phyloP scores from a whole-genome alignment of 1,140 invertebrate genomes.

The Philaenus spumarius region DNA sequence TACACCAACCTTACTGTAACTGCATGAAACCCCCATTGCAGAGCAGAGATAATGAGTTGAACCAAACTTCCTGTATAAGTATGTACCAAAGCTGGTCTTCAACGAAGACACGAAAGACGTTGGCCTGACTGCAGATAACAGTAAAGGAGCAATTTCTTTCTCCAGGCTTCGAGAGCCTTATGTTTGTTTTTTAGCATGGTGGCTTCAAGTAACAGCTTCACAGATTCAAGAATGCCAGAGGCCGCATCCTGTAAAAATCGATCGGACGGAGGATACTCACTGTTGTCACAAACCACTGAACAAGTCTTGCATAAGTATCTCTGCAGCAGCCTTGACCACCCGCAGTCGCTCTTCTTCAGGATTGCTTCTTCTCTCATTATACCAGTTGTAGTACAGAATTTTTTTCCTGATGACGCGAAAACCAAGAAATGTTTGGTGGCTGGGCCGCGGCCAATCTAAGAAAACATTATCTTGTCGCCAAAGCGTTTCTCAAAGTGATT shows the following conservation, averaged over 20 bases:
- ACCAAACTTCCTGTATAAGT: too few species aligned
- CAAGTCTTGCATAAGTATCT: neutral
- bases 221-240: conserved; percentile 15
- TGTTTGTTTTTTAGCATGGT: conserved; percentile 18
- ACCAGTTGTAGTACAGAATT: neutral
- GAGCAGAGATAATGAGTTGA: too few species aligned
- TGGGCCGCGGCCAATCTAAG: neutral
- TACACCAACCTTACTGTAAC: too few species aligned
- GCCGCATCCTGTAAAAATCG: conserved; percentile 14
- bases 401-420: neutral
- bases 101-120: too few species aligned
- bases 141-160: conserved; percentile 22
- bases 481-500: conserved; percentile 18
- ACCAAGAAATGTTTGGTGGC: conserved; percentile 18
- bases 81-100: too few species aligned
- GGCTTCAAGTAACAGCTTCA: conserved; percentile 19
- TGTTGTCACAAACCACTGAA: conserved; percentile 14
- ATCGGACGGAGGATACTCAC: conserved; percentile 15
- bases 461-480: too few species aligned
- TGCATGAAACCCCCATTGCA: too few species aligned
- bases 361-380: too few species aligned
- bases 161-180: conserved; percentile 12
- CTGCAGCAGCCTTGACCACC: neutral
- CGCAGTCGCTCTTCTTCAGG: too few species aligned
- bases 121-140: too few species aligned